Percentiles rank a stretch among this genome's conserved stretches.
These are phyloP conservation scores for Caenorhabditis doughertyi DNA, from an alignment of 2,888 invertebrate genomes.

Conservation along the genomic window DNA sequence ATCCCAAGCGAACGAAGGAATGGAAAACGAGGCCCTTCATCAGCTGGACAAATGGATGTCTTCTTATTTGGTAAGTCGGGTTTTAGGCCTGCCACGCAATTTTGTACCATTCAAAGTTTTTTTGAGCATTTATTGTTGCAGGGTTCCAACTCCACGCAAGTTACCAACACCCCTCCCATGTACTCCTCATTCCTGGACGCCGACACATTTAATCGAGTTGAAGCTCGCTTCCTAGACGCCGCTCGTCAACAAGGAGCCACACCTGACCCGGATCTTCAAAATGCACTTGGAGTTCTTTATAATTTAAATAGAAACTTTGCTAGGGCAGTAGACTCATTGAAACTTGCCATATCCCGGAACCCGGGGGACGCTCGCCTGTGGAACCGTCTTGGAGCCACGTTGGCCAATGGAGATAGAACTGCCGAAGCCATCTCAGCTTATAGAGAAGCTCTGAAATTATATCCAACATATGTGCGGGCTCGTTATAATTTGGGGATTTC, in stretches of 20 bases:
- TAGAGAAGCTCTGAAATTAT: constrained; percentile 86
- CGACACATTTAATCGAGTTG: constrained; percentile 71
- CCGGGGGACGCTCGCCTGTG: constrained; percentile 91
- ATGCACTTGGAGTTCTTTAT: constrained; percentile 91
- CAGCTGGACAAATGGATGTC: constrained; percentile 86
- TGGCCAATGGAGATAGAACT: constrained; percentile 95
- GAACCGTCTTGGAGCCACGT: constrained; percentile 97
- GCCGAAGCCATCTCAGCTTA: constrained; percentile 98
- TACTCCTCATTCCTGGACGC: constrained; percentile 71
- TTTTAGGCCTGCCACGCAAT: no score
- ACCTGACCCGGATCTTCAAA: constrained; percentile 80
- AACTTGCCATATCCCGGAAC: constrained; percentile 90
- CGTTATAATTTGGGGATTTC: constrained; percentile 98
- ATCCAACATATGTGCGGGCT: constrained; percentile 96
- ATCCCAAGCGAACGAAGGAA: constrained; percentile 96
- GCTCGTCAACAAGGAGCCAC: constrained; percentile 68
- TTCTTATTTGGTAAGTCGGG: constrained; percentile 39
- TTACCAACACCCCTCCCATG: constrained; percentile 25
- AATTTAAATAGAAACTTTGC: constrained; percentile 95
- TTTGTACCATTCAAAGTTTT: no score
- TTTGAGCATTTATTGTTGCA: constrained; percentile 13
- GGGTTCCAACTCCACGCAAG: constrained; percentile 31
- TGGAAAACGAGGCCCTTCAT: constrained; percentile 92
- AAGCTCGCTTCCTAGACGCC: constrained; percentile 77
- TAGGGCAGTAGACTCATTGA: constrained; percentile 97